phyloP scores from a whole-genome alignment of 37 sponge, comb jelly and placozoan species.

The Theonella swinhoei region DNA sequence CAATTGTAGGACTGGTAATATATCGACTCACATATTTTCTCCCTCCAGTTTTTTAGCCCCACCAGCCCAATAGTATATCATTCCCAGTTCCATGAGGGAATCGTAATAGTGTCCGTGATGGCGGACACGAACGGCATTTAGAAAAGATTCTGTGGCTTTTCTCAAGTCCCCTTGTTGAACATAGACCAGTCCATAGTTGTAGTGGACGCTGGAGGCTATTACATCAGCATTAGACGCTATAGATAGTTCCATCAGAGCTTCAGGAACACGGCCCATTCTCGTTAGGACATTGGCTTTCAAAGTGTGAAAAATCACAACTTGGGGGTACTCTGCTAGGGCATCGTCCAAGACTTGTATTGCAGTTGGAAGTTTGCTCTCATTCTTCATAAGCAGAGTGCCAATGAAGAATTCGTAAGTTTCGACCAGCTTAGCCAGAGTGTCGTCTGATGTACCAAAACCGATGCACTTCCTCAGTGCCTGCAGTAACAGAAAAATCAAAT shows the following conservation, averaged over 20 bases:
- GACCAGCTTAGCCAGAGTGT: neutral
- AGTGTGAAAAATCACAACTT: neutral
- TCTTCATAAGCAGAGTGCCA: constrained; percentile 10
- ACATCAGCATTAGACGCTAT: neutral
- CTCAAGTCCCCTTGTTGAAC: neutral
- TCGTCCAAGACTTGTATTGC: constrained; percentile 19
- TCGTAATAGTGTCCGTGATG: neutral
- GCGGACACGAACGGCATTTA: neutral
- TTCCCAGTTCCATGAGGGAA: neutral
- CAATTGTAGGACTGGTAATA: too few relatives aligned
- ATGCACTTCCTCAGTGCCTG: constrained; percentile 17
- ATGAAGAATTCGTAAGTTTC: constrained; percentile 24
- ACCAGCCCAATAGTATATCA: neutral
- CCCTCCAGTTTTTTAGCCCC: neutral
- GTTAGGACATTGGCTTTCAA: constrained; percentile 2
- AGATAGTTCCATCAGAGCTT: neutral
- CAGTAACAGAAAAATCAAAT: too few relatives aligned
- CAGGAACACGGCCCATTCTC: neutral
- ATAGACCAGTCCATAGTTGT: constrained; percentile 21
- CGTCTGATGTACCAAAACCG: neutral
- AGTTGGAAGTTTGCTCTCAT: neutral
- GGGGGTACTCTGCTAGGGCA: constrained; percentile 4
- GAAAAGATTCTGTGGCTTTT: neutral
- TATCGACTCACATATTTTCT: neutral
- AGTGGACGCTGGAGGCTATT: neutral